These are phyloP conservation scores for Leptobrachium leishanense DNA, from an alignment of 2,113 vertebrate genomes.

Conservation along the genomic window DNA sequence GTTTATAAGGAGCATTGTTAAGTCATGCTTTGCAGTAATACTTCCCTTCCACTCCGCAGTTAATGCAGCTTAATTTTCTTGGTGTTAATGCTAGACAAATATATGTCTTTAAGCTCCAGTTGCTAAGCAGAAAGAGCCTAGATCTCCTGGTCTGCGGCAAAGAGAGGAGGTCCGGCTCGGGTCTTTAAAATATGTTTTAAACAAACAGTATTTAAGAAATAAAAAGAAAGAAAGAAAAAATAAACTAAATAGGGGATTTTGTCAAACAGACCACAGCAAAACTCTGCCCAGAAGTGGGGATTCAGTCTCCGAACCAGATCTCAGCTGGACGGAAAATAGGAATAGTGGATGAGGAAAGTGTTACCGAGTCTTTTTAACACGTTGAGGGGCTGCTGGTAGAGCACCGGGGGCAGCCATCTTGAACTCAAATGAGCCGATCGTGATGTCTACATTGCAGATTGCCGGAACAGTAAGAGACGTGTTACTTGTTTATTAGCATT, in stretches of 20 bases:
- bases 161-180: neutral
- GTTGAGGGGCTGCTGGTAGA: too few species aligned
- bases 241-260: constrained; percentile 14
- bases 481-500: too few species aligned
- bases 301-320: constrained; percentile 16
- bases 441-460: too few species aligned
- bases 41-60: constrained; percentile 31
- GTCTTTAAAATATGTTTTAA: constrained; percentile 40
- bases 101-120: constrained; percentile 40
- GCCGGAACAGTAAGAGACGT: too few species aligned
- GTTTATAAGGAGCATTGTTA: constrained; percentile 43
- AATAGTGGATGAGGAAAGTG: constrained; percentile 10
- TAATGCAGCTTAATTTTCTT: neutral
- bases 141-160: constrained; percentile 39
- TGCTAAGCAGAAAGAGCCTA: constrained; percentile 38
- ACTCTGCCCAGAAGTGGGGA: constrained; percentile 27
- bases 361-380: neutral
- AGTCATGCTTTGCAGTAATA: constrained; percentile 34
- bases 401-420: too few species aligned
- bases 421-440: too few species aligned
- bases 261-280: constrained; percentile 36
- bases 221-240: too few species aligned
- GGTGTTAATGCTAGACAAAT: constrained; percentile 16
- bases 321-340: constrained; percentile 37
- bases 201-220: constrained; percentile 29